Evolutionary conservation across 2,888 invertebrate species (phyloP), one percentile per base, ranked within the genome.

Genomic region (Clusia tigrina): DNA sequence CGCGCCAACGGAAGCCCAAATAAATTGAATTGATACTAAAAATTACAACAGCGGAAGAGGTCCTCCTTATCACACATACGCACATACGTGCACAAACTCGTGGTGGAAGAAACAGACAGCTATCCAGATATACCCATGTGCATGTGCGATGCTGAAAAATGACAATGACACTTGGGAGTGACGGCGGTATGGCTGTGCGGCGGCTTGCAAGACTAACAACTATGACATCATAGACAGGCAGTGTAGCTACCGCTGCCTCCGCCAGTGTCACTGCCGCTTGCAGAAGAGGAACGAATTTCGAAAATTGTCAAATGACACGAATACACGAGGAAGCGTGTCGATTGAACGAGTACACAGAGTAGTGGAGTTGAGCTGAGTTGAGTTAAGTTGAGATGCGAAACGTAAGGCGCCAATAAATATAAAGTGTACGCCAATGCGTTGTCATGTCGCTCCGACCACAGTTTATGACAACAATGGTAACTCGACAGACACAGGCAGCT

Each of bases 391-490:
- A 42, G n/a, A 6, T 42, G 42, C 42, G 42, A 42, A 42, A n/a
- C 42, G 42, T n/a, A 32, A 42, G 42, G n/a, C 42, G 42, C 42
- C 42, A 42, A 42, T 42, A 17, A 42, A 10, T 17, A 10, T 17
- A 42, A 42, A 42, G 2, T 42, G n/a, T 42, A 42, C 42, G 42
- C 42, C 42, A 42, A 42, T 42, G 42, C 42, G 42, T 42, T 42
- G 42, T 15, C 42, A 42, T 42, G 42, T 42, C 10, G 42, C n/a
- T 42, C 42, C 42, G 23, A 58, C 58, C 58, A 20, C 58, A 58
- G 22, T 58, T 58, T 58, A 58, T 58, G 58, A 58, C 58, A 52
- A 37, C 37, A 58, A 22, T 18, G 38, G 10, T 17, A 1, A 10
- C 20, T n/a, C 15, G 24, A 24, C 9, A 48, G 48, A 37, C 26